Conservation (phyloP, 1,140 invertebrate genomes). For the Zaprionus ghesquierei region DNA sequence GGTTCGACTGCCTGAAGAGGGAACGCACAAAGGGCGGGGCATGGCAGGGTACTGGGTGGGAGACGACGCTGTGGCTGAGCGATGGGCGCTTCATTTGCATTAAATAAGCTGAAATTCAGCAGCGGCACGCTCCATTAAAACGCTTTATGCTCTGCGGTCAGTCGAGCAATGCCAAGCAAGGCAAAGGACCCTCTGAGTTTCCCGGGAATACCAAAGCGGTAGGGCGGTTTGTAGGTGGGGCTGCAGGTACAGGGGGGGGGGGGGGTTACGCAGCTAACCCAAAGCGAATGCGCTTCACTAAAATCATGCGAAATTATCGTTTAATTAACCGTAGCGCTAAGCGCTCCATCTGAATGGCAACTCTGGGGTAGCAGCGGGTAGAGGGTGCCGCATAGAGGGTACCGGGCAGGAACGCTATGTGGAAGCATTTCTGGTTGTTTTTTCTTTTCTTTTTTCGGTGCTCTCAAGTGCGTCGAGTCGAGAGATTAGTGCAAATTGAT, state of each 20-base stretch:
- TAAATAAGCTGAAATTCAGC: slow-evolving; percentile 82
- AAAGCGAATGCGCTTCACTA: slow-evolving; percentile 24
- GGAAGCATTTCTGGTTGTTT: neutral
- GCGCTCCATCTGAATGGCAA: slow-evolving; percentile 38
- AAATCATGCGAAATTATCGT: slow-evolving; percentile 79
- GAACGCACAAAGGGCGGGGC: neutral
- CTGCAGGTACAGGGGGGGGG: too few relatives aligned
- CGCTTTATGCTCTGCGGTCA: slow-evolving; percentile 67
- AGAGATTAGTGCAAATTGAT: slow-evolving; percentile 46
- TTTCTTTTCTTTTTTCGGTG: neutral
- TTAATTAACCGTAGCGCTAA: slow-evolving; percentile 75
- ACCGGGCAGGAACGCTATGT: neutral
- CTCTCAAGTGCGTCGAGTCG: slow-evolving; percentile 34
- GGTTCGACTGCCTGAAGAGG: slow-evolving; percentile 24
- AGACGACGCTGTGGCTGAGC: neutral
- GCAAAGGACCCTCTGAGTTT: slow-evolving; percentile 30
- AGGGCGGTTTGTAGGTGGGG: too few relatives aligned
- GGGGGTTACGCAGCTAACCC: neutral
- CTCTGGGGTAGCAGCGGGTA: neutral
- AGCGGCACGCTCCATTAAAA: slow-evolving; percentile 72
- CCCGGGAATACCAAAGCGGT: slow-evolving; percentile 30
- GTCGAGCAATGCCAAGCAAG: slow-evolving; percentile 10
- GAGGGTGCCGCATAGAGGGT: neutral
- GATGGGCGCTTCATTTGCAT: slow-evolving; percentile 80
- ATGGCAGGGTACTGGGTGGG: neutral